A percentile compares a stretch with the other conserved stretches of the same genome.
These are phyloP conservation scores for Acipenser transmontanus DNA, from an alignment of 2,797 vertebrate genomes.

Conservation along the genomic window DNA sequence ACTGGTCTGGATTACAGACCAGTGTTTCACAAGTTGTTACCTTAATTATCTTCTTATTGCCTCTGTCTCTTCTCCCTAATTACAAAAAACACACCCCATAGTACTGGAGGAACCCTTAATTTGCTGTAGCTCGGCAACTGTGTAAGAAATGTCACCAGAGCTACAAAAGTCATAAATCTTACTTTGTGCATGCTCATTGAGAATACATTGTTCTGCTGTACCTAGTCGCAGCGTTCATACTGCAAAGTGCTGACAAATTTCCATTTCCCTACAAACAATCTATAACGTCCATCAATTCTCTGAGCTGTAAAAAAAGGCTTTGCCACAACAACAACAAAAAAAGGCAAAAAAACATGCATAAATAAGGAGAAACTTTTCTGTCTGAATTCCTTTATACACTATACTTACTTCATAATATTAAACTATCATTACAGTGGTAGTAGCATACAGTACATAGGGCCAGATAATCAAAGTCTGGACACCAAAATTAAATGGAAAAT, in stretches of 20 bases:
- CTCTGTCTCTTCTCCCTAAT: constrained; percentile 61
- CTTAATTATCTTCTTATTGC: constrained; percentile 78
- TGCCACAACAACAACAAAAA: not conserved
- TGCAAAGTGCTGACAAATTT: constrained; percentile 36
- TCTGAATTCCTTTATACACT: too few species aligned
- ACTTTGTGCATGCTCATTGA: constrained; percentile 51
- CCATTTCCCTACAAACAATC: constrained; percentile 26
- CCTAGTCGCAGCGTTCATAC: constrained; percentile 32
- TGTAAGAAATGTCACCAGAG: constrained; percentile 48
- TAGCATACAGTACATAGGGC: too few species aligned
- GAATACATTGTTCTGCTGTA: constrained; percentile 47
- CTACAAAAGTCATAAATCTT: constrained; percentile 60
- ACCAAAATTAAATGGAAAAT: too few species aligned
- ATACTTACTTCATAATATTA: too few species aligned
- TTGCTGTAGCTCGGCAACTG: constrained; percentile 53
- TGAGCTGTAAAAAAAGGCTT: not conserved
- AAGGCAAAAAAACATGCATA: too few species aligned
- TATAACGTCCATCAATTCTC: constrained; percentile 21
- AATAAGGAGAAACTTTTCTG: too few species aligned
- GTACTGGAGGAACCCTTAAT: constrained; percentile 56
- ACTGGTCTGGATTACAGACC: too few species aligned
- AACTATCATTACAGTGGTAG: too few species aligned
- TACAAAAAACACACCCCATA: constrained; percentile 48
- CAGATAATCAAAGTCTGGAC: too few species aligned
- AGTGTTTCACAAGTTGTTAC: constrained; percentile 79